Conservation (phyloP, 2,797 vertebrate genomes). For the Thripadectes ignobilis region DNA sequence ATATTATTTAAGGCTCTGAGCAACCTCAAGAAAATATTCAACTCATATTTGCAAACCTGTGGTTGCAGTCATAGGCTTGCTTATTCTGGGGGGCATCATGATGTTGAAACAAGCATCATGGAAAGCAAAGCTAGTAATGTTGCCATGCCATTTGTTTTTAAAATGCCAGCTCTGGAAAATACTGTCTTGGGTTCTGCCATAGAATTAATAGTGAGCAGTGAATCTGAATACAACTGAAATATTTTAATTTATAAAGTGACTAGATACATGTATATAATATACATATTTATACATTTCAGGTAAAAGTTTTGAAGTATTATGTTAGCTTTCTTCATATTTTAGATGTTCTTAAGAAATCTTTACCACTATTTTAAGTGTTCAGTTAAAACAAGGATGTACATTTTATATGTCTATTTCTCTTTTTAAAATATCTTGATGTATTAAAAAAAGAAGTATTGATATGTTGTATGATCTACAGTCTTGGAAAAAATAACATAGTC, state of each 20-base stretch:
- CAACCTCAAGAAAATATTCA: neutral
- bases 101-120: neutral
- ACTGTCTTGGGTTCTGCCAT: neutral
- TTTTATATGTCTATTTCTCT: neutral
- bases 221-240: neutral
- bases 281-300: neutral
- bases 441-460: conserved; percentile 59
- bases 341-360: neutral
- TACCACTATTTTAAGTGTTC: neutral
- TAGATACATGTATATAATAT: neutral
- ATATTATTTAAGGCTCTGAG: neutral
- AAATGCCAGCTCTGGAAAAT: neutral
- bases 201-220: neutral
- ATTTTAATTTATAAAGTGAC: neutral
- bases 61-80: neutral
- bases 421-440: conserved; percentile 37
- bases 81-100: neutral
- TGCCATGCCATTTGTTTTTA: neutral
- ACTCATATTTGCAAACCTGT: neutral
- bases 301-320: neutral
- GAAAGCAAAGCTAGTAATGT: neutral
- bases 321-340: neutral
- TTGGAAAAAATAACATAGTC: conserved; percentile 79
- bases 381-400: neutral
- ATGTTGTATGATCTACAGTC: conserved; percentile 75